Evolutionary conservation across 2,888 invertebrate genomes (phyloP).

Genomic region (Clostera curtula): DNA sequence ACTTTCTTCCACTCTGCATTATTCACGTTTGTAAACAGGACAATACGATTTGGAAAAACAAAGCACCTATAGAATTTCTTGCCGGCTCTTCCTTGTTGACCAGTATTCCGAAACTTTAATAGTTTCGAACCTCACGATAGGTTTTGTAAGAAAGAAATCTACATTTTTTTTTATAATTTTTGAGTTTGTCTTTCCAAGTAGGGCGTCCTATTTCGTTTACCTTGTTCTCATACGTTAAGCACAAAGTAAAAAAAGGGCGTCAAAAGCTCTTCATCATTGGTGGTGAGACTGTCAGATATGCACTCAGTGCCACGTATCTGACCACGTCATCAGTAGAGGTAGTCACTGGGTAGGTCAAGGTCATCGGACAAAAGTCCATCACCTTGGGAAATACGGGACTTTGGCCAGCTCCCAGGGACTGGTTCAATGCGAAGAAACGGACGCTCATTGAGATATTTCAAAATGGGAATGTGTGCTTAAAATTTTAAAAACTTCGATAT

Average conservation of each 20-base stretch:
- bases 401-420: slow-evolving; percentile 49
- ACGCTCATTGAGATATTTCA: slow-evolving; percentile 32
- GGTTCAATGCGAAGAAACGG: slow-evolving; percentile 63
- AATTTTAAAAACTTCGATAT: slow-evolving; percentile 35
- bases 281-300: slow-evolving; percentile 36
- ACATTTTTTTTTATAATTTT: too few species aligned
- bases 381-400: slow-evolving; percentile 26
- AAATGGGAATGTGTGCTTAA: slow-evolving; percentile 22
- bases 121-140: too few species aligned
- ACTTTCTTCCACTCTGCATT: too few species aligned
- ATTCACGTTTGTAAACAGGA: too few species aligned
- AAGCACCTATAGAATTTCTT: too few species aligned
- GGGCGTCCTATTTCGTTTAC: too few species aligned
- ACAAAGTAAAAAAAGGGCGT: slow-evolving; percentile 40
- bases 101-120: too few species aligned
- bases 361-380: slow-evolving; percentile 13
- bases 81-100: too few species aligned
- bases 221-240: too few species aligned
- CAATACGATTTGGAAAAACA: too few species aligned
- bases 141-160: too few species aligned
- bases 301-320: slow-evolving; percentile 58
- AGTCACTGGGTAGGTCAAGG: slow-evolving; percentile 40
- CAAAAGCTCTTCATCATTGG: slow-evolving; percentile 58
- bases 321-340: slow-evolving; percentile 46
- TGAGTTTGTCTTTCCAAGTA: too few species aligned